Base-by-base conservation (phyloP, 2,113 vertebrate species). In the Trogon melanurus region DNA sequence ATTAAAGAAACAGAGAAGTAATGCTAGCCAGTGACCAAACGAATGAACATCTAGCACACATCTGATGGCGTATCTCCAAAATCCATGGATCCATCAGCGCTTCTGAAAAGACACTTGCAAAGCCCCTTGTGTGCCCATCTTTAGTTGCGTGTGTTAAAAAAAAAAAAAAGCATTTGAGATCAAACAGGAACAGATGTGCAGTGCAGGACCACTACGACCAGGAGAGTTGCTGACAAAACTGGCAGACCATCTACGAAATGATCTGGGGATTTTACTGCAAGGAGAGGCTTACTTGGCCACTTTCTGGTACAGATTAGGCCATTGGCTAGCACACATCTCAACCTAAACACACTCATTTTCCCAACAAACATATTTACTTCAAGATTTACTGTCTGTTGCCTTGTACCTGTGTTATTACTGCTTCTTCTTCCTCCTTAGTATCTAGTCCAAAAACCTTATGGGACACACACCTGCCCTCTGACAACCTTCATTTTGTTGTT, bases 231-330 rank as follows among this genome's bases (percentile, higher is more conserved):
- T 85, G 69, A 36, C 16, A 57, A 32, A 26, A 75, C 2, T 11
- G 29, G 21, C 6, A 76, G n/a, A 50, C 30, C 2, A 0, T 16
- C 22, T 29, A 6, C 23, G 17, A 71, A 79, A 90, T 0, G 1
- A 54, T 4, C 6, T 10, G 6, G n/a, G 17, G 34, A 84, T 91
- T 84, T 57, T 41, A 51, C 9, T 67, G 38, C 34, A 78, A 34
- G 9, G 7, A 1, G 16, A 58, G 18, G 22, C 20, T 85, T 45
- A 53, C 7, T 9, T n/a, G 32, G 44, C 16, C 48, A 73, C 29
- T 67, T 87, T 70, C 56, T 79, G 32, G 32, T 71, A 38, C 16
- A 69, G 53, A 27, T 23, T 8, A 69, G 34, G 38, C 41, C 61
- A 60, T 4, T 8, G 5, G 16, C n/a, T 70, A 91, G n/a, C 26